Evolutionary conservation across 2,797 vertebrate species (phyloP).

Genomic region (Leuciscus waleckii): DNA sequence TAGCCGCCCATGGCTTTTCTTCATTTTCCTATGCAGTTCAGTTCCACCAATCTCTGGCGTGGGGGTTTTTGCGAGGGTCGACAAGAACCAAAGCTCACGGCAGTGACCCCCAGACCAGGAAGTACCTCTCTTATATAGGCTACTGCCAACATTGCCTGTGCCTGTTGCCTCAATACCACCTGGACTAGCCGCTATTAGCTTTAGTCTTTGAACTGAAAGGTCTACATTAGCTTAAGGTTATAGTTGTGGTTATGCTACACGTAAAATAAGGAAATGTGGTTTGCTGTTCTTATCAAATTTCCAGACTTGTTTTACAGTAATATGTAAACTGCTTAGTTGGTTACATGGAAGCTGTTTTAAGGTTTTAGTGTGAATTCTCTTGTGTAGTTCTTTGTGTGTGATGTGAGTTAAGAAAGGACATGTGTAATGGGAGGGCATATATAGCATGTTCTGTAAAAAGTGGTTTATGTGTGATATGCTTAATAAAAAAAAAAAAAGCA

Average conservation of each 20-base stretch:
- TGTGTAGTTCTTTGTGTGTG: not conserved
- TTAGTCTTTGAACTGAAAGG: constrained; percentile 4
- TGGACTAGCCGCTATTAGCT: not conserved
- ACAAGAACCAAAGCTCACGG: constrained; percentile 12
- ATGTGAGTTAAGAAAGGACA: not conserved
- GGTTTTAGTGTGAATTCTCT: not conserved
- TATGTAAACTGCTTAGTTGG: not conserved
- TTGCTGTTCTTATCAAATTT: not conserved
- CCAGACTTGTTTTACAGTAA: not conserved
- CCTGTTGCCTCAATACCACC: not conserved
- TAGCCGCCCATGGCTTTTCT: constrained; percentile 51
- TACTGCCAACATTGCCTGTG: not conserved
- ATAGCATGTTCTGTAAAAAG: not conserved
- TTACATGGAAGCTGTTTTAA: not conserved
- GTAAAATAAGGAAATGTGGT: not conserved
- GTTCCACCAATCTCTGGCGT: not conserved
- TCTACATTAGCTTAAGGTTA: constrained; percentile 5
- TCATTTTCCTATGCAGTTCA: constrained; percentile 47
- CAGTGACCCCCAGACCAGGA: constrained; percentile 34
- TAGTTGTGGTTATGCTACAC: not conserved
- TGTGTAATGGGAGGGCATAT: too few relatives aligned
- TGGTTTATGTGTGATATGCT: not conserved
- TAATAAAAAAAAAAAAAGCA: not conserved
- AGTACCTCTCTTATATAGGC: constrained; percentile 35
- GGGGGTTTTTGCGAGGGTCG: constrained; percentile 9